Base-by-base conservation (phyloP, 1,140 invertebrate genomes). In the Oryctes rhinoceros region DNA sequence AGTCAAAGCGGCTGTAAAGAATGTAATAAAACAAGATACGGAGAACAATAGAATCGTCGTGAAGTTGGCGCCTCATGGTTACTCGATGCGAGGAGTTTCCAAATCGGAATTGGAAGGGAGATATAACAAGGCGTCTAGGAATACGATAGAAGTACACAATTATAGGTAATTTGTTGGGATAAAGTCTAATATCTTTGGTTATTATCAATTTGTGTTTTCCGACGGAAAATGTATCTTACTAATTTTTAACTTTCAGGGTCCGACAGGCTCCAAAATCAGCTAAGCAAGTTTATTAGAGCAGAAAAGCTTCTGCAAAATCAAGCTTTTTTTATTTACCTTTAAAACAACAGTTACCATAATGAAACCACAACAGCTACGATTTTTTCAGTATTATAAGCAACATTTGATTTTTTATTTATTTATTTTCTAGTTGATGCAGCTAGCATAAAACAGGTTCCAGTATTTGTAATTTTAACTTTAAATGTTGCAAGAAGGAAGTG, bases 151-250 rank as follows among this genome's bases (percentile, higher is more conserved):
- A 80, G 84, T 87, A 10, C 81, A 86, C 78, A 86, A 87, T 84
- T 89, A 92, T 89, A 86, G 84, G 85, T 86, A 79, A 84, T 59
- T 59, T n/a, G 13, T 15, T 59, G 13, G 15, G 7, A n/a, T n/a
- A 18, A 18, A 44, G 5, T 44, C 39, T 44, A 10, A 44, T 4
- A 44, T 44, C 39, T 74, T 30, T 30, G 0, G 24, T 30, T 30
- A 30, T 30, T 30, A 30, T 30, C 2, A 30, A 30, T 30, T 30
- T 30, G 24, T 30, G 24, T 30, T 30, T 30, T 30, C 24, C 24
- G 71, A 74, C 37, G 20, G 0, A 18, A 74, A 74, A 4, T 5
- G 4, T 39, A 18, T 47, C 39, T 47, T 76, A 76, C 18, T 76
- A 7, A 44, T 30, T 48, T 18, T 76, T 76, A 30, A 49, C 39